Evolutionary conservation across 2,113 vertebrate species (phyloP).

Genomic region (Tragelaphus strepsiceros): DNA sequence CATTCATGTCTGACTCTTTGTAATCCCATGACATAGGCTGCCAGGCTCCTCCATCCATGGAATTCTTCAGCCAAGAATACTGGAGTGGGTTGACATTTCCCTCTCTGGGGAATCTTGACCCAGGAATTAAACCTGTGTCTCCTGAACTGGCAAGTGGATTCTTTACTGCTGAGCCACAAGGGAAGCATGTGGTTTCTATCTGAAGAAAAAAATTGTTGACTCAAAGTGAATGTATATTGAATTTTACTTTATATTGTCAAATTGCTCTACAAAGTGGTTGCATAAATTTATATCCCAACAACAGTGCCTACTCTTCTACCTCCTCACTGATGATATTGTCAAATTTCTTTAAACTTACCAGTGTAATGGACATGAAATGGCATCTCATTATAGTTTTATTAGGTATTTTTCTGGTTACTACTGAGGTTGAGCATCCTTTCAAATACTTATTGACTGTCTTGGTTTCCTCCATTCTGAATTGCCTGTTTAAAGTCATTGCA

Average conservation of each 20-base stretch:
- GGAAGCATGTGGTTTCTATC: not conserved
- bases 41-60: not conserved
- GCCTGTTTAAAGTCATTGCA: not conserved
- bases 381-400: not conserved
- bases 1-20: not conserved
- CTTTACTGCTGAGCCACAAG: not conserved
- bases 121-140: not conserved
- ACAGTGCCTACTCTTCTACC: not conserved
- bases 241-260: not conserved
- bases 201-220: not conserved
- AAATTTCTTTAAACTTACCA: not conserved
- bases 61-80: not conserved
- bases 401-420: not conserved
- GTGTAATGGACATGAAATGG: not conserved
- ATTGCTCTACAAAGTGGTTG: not conserved
- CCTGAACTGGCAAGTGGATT: not conserved
- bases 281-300: not conserved
- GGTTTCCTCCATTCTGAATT: not conserved
- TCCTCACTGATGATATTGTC: not conserved
- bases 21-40: not conserved
- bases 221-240: not conserved
- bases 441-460: not conserved
- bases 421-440: not conserved
- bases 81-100: not conserved
- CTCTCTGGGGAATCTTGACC: not conserved